Percentiles rank a stretch among this genome's conserved stretches.
phyloP scores from a whole-genome alignment of 2,888 invertebrate species.

The Machimus atricapillus region DNA sequence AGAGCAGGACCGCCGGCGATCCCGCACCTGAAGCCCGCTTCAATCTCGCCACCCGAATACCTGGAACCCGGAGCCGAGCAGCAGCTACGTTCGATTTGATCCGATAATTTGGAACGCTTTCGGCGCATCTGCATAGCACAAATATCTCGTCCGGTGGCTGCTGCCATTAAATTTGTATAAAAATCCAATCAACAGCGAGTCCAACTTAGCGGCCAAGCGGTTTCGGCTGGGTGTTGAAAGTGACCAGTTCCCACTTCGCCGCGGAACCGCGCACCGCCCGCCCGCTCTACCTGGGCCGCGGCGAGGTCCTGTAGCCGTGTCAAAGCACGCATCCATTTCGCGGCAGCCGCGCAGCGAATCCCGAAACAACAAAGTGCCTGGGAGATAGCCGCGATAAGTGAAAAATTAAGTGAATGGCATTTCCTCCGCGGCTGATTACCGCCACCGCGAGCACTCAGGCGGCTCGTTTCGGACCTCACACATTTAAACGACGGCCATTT shows the following conservation, averaged over 20 bases:
- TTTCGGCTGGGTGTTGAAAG: slow-evolving; percentile 26
- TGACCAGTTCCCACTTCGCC: slow-evolving; percentile 34
- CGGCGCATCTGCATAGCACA: slow-evolving; percentile 26
- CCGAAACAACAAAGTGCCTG: slow-evolving; percentile 35
- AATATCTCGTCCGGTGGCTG: slow-evolving; percentile 29
- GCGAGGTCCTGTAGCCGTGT: neutral
- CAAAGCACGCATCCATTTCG: slow-evolving; percentile 1
- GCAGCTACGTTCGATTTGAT: slow-evolving; percentile 14
- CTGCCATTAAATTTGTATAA: slow-evolving; percentile 42
- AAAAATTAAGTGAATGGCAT: slow-evolving; percentile 42
- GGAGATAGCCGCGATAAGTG: slow-evolving; percentile 38
- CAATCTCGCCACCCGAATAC: slow-evolving; percentile 12
- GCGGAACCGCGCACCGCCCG: neutral
- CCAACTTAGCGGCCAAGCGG: slow-evolving; percentile 9
- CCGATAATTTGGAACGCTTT: slow-evolving; percentile 37
- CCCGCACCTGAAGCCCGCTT: slow-evolving; percentile 33
- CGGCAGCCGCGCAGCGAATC: neutral
- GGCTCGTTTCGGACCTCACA: slow-evolving; percentile 38
- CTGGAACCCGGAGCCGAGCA: neutral
- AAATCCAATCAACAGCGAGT: slow-evolving; percentile 38
- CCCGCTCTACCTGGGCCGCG: neutral
- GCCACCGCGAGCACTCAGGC: slow-evolving; percentile 23
- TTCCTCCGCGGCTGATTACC: slow-evolving; percentile 37
- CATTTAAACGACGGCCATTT: slow-evolving; percentile 42
- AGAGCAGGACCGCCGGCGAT: neutral